phyloP scores from a whole-genome alignment of 92 coral and sea anemone genomes.

The Galaxea fascicularis region DNA sequence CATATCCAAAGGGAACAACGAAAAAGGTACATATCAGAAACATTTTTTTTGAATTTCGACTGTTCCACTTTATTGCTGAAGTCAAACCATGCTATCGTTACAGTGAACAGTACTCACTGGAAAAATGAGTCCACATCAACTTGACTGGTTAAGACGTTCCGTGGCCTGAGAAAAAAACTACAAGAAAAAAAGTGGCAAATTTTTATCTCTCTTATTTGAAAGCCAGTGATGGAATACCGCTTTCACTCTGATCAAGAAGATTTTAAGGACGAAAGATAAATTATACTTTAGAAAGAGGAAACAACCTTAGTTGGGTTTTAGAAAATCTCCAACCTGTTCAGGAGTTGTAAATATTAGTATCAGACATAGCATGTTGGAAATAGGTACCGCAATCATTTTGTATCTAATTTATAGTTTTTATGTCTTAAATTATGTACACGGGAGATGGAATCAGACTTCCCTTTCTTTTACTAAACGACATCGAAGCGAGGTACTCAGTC shows the following conservation, averaged over 20 bases:
- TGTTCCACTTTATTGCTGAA: too few species aligned
- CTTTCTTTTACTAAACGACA: background rate
- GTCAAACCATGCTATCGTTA: too few species aligned
- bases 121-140: too few species aligned
- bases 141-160: too few species aligned
- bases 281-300: background rate
- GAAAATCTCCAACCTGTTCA: background rate
- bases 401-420: slow-evolving; percentile 40
- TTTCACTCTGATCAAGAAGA: background rate
- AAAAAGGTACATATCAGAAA: too few species aligned
- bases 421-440: slow-evolving; percentile 13
- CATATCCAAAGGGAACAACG: too few species aligned
- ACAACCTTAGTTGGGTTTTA: slow-evolving; percentile 22
- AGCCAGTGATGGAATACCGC: slow-evolving; percentile 5
- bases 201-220: too few species aligned
- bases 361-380: background rate
- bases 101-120: too few species aligned
- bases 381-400: background rate
- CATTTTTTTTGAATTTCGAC: too few species aligned
- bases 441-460: slow-evolving; percentile 2
- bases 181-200: too few species aligned
- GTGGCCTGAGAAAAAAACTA: too few species aligned
- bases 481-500: background rate
- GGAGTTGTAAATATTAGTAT: slow-evolving; percentile 29
- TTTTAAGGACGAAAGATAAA: background rate